Evolutionary conservation across 2,888 invertebrate species (phyloP).

Genomic region (Eupithecia exiguata): DNA sequence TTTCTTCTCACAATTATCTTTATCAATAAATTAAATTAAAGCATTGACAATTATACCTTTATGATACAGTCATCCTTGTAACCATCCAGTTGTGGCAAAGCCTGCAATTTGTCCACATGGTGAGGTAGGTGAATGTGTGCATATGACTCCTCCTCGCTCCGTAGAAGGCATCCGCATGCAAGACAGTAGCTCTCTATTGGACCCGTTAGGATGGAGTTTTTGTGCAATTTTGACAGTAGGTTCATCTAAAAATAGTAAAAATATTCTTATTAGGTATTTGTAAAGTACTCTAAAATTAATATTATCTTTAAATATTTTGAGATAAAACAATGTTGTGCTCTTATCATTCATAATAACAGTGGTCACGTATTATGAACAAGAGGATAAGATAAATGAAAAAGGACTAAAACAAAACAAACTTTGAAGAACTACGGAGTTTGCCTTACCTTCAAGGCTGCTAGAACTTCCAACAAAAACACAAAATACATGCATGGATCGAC

Average conservation of each 20-base stretch:
- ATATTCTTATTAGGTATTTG: not conserved
- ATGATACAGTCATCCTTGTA: slow-evolving; percentile 53
- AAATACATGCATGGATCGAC: not conserved
- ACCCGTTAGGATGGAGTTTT: slow-evolving; percentile 53
- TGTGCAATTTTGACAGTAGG: slow-evolving; percentile 49
- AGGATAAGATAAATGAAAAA: not conserved
- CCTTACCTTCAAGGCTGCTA: not conserved
- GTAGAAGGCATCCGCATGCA: slow-evolving; percentile 55
- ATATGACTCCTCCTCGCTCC: slow-evolving; percentile 46
- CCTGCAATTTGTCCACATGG: slow-evolving; percentile 46
- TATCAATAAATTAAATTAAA: not conserved
- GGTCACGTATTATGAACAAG: not conserved
- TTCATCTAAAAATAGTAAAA: slow-evolving; percentile 34
- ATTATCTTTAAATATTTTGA: not conserved
- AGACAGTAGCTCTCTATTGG: slow-evolving; percentile 57
- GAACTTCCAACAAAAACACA: not conserved
- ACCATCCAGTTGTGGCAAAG: slow-evolving; percentile 47
- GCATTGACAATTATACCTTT: slow-evolving; percentile 49
- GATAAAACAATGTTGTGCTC: not conserved
- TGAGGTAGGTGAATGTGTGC: slow-evolving; percentile 46
- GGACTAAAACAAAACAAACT: not conserved
- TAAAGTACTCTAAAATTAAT: not conserved
- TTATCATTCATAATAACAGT: not conserved
- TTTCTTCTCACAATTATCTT: too few relatives aligned
- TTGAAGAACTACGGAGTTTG: not conserved